A percentile compares a stretch with the other conserved stretches of the same genome.
These are phyloP conservation scores for Harpegnathos saltator DNA, from an alignment of 1,140 invertebrate genomes.

Conservation along the genomic window DNA sequence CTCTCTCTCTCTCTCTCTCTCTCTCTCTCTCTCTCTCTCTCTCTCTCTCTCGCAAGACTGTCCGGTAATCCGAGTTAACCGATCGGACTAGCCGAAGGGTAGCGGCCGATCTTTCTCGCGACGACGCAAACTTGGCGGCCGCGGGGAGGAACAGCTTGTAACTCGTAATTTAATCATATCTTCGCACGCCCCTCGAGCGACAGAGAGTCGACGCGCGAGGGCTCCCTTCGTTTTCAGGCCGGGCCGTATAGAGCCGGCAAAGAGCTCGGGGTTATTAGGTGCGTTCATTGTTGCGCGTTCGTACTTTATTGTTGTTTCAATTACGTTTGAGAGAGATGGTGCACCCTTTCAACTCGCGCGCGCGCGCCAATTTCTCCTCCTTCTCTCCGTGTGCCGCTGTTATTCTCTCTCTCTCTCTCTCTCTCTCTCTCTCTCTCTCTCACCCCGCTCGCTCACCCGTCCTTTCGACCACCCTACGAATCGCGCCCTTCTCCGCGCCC, in stretches of 20 bases:
- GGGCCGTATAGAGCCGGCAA: conserved; percentile 61
- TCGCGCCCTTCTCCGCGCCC: conserved; percentile 47
- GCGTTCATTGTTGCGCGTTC: conserved; percentile 76
- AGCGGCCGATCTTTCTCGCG: not conserved
- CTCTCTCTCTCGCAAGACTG: not conserved
- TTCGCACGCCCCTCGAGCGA: conserved; percentile 66
- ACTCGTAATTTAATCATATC: conserved; percentile 67
- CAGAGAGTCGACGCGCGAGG: conserved; percentile 49
- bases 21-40: not conserved
- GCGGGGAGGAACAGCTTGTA: conserved; percentile 16
- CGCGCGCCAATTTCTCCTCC: conserved; percentile 51
- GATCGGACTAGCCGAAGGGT: not conserved
- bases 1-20: not conserved
- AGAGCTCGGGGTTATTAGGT: conserved; percentile 76
- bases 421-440: conserved; percentile 5
- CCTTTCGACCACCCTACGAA: conserved; percentile 40
- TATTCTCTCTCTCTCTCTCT: conserved; percentile 28
- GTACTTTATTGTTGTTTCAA: conserved; percentile 83
- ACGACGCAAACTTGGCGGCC: conserved; percentile 4
- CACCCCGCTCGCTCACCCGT: conserved; percentile 12
- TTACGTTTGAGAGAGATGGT: conserved; percentile 69
- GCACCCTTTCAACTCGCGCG: conserved; percentile 63
- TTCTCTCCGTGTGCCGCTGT: conserved; percentile 35
- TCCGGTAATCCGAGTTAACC: not conserved
- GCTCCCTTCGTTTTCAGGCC: conserved; percentile 46